Conservation (phyloP, 2,797 vertebrate species). For the Pangasius djambal region DNA sequence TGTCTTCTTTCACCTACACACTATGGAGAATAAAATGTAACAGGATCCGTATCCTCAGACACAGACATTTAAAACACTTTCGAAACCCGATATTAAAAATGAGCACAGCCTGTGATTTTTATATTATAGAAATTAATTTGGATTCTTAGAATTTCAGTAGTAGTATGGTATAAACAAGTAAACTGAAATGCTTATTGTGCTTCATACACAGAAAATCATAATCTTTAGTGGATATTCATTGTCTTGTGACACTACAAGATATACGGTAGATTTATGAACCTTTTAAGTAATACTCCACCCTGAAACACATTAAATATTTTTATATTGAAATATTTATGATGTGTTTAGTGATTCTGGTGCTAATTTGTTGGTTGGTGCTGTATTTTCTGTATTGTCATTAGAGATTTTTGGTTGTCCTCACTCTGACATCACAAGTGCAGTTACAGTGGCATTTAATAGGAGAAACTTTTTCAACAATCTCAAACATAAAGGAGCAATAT, state of each 20-base stretch:
- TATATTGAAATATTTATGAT: background rate
- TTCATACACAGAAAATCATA: background rate
- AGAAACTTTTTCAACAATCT: background rate
- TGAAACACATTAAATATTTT: background rate
- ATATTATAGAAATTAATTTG: background rate
- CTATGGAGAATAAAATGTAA: background rate
- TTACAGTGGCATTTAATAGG: background rate
- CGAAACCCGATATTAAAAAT: background rate
- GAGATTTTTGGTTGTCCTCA: background rate
- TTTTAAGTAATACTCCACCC: background rate
- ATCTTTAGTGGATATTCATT: background rate
- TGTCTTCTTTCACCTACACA: background rate
- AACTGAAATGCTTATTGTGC: background rate
- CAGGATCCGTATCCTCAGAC: background rate
- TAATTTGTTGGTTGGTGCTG: background rate
- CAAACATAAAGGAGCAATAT: background rate
- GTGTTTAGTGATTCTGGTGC: background rate
- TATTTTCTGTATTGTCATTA: background rate
- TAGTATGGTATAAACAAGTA: background rate
- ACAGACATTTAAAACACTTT: background rate
- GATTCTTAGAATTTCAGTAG: background rate
- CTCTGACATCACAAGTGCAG: background rate
- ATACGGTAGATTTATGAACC: background rate
- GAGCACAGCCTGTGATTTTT: background rate
- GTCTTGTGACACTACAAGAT: background rate